These are phyloP conservation scores for Hirundo rustica DNA, from an alignment of 2,797 vertebrate species.

Conservation along the genomic window DNA sequence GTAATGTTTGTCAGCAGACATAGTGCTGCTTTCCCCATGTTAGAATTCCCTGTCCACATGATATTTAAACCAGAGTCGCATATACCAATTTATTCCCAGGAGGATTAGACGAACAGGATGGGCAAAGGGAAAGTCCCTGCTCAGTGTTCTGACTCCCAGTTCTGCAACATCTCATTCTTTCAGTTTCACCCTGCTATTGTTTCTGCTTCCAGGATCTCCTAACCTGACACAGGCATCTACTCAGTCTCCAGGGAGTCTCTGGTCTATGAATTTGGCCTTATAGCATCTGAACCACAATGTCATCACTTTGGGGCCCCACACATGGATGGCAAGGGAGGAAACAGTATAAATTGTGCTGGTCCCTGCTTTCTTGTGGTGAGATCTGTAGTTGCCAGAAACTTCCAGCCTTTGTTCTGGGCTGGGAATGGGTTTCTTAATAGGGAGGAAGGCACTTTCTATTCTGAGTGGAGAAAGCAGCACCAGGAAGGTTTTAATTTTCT, in stretches of 20 bases:
- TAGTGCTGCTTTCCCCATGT: not conserved
- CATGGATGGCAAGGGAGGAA: slow-evolving; percentile 3
- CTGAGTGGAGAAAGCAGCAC: slow-evolving; percentile 19
- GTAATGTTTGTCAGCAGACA: not conserved
- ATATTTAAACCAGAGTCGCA: not conserved
- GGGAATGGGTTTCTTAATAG: not conserved
- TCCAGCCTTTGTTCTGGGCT: slow-evolving; percentile 27
- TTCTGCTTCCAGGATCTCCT: not conserved
- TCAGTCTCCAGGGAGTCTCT: not conserved
- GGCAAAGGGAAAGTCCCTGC: not conserved
- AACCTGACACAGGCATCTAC: not conserved
- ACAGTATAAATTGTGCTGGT: not conserved
- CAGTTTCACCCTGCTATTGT: not conserved
- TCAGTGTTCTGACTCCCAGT: not conserved
- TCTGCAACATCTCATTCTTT: not conserved
- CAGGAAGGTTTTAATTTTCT: slow-evolving; percentile 34
- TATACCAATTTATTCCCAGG: not conserved
- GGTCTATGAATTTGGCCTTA: not conserved
- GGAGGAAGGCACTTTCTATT: slow-evolving; percentile 45
- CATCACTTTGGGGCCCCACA: slow-evolving; percentile 28
- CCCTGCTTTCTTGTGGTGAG: slow-evolving; percentile 46
- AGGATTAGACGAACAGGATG: not conserved
- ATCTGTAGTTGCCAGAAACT: slow-evolving; percentile 25
- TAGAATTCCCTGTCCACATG: not conserved
- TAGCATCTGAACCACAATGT: not conserved